phyloP scores from a whole-genome alignment of 2,888 invertebrate genomes.

The Resseliella maxima region DNA sequence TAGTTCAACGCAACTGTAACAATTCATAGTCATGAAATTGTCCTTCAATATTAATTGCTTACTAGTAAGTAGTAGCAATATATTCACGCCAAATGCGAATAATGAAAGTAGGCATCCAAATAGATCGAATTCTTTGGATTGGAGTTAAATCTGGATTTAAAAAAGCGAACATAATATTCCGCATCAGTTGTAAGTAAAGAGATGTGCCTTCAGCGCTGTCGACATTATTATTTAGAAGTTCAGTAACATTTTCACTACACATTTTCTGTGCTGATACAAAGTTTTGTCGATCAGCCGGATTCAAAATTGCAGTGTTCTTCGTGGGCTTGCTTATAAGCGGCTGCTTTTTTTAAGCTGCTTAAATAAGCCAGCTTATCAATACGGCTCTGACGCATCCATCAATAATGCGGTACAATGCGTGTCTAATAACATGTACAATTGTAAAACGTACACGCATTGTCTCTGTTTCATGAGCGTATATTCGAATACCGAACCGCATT shows the following conservation, averaged over 20 bases:
- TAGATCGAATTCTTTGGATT: not conserved
- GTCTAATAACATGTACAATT: too few species aligned
- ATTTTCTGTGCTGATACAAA: not conserved
- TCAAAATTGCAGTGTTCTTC: too few species aligned
- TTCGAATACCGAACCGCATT: too few species aligned
- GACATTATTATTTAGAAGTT: not conserved
- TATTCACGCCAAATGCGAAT: not conserved
- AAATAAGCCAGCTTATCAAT: too few species aligned
- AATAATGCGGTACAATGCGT: too few species aligned
- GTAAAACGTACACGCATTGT: too few species aligned
- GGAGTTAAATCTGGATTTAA: not conserved
- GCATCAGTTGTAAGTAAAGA: not conserved
- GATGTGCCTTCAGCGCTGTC: not conserved
- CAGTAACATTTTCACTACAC: not conserved
- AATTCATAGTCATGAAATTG: conserved; percentile 26
- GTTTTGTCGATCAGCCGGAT: not conserved
- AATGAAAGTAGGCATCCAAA: not conserved
- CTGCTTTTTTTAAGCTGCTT: too few species aligned
- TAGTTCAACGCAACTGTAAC: conserved; percentile 30
- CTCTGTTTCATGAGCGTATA: too few species aligned
- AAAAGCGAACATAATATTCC: not conserved
- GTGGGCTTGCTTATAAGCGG: too few species aligned
- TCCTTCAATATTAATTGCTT: not conserved
- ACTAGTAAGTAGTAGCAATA: not conserved
- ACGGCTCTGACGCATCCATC: too few species aligned